Percentiles rank a stretch among this genome's conserved stretches.
phyloP scores from a whole-genome alignment of 2,888 invertebrate genomes.

The Sthenelais limicola region DNA sequence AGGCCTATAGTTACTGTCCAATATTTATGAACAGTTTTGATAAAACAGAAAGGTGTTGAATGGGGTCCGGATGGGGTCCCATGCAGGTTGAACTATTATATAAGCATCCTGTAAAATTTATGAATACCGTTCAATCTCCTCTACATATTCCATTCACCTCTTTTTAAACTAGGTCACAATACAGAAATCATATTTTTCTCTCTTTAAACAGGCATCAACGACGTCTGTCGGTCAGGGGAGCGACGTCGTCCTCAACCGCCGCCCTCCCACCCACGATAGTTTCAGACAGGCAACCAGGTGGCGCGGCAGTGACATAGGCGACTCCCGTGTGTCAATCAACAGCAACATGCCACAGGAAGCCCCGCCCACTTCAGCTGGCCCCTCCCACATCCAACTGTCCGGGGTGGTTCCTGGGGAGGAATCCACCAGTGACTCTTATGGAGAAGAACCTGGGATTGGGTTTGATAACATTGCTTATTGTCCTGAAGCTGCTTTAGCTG shows the following conservation, averaged over 20 bases:
- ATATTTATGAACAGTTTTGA: not conserved
- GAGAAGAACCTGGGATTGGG: constrained; percentile 1
- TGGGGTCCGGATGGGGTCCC: too few species aligned
- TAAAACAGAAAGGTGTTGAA: too few species aligned
- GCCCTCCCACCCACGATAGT: not conserved
- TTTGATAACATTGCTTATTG: constrained; percentile 38
- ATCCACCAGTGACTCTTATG: constrained; percentile 14
- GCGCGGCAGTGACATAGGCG: not conserved
- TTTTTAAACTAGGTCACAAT: too few species aligned
- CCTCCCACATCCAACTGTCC: constrained; percentile 21
- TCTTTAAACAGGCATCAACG: too few species aligned
- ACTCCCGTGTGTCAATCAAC: not conserved
- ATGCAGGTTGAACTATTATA: too few species aligned
- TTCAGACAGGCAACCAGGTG: constrained; percentile 11
- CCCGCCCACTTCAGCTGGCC: constrained; percentile 23
- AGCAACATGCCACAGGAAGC: not conserved
- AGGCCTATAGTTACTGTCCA: not conserved
- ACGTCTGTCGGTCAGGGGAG: not conserved
- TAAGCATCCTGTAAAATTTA: too few species aligned
- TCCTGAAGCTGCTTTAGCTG: not conserved
- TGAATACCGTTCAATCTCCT: too few species aligned
- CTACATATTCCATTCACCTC: too few species aligned
- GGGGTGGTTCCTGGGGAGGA: constrained; percentile 25
- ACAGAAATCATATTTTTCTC: too few species aligned
- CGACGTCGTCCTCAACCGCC: not conserved